phyloP scores from a whole-genome alignment of 2,888 invertebrate genomes.

The Ferrisia virgata region DNA sequence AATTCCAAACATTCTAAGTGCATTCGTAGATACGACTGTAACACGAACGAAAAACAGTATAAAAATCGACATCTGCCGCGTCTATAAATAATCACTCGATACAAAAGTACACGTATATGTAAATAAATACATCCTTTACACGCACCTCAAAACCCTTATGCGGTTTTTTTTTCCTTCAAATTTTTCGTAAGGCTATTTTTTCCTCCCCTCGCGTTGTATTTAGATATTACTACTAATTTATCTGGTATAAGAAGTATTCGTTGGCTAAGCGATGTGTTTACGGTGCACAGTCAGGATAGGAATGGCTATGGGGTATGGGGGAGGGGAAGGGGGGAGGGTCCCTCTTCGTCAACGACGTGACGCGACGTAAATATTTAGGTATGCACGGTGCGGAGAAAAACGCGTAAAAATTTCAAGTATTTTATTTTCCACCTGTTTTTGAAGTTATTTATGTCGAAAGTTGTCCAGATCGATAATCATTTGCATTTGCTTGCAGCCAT shows the following conservation, averaged over 20 bases:
- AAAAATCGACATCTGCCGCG: constrained; percentile 8
- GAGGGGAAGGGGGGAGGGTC: no score
- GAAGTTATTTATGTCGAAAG: constrained; percentile 14
- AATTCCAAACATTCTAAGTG: neutral
- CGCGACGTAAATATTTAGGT: neutral
- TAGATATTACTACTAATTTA: neutral
- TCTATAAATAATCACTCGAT: constrained; percentile 13
- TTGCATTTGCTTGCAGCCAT: constrained; percentile 19
- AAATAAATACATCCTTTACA: no score
- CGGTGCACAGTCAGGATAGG: neutral
- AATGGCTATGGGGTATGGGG: no score
- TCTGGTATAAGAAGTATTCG: neutral
- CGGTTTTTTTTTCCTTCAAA: no score
- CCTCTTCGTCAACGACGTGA: no score
- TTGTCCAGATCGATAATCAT: constrained; percentile 14
- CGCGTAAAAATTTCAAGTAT: neutral
- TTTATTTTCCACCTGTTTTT: constrained; percentile 22
- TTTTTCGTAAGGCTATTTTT: neutral
- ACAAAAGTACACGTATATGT: neutral
- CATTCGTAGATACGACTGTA: constrained; percentile 5
- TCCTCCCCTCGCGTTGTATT: no score
- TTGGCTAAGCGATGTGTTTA: no score
- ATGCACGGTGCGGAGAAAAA: neutral
- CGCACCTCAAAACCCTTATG: neutral
- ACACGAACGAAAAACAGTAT: neutral